These are phyloP conservation scores for Gorsachius goisagi DNA, from an alignment of 2,113 vertebrate genomes.

Conservation along the genomic window DNA sequence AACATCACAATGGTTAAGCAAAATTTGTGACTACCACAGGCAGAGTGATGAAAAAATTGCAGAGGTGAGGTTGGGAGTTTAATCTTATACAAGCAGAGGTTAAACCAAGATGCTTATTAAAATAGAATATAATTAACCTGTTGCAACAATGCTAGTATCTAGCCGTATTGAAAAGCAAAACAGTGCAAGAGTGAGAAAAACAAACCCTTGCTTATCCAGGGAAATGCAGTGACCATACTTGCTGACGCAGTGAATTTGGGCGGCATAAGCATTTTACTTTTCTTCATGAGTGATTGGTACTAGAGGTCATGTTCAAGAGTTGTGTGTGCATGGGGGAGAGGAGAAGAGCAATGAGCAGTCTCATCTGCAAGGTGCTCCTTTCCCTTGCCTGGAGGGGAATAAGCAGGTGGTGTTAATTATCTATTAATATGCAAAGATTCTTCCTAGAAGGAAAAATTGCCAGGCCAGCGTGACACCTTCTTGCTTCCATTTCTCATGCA, in stretches of 20 bases:
- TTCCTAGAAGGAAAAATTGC: not conserved
- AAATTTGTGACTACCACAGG: not conserved
- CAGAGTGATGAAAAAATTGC: not conserved
- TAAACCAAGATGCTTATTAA: slow-evolving; percentile 46
- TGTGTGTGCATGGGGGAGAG: accelerated
- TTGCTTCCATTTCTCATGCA: not conserved
- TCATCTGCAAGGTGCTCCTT: not conserved
- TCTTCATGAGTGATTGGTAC: not conserved
- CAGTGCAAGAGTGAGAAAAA: not conserved
- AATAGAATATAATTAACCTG: slow-evolving; percentile 21
- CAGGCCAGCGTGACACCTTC: accelerated
- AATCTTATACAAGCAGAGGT: slow-evolving; percentile 9
- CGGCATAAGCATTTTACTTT: not conserved
- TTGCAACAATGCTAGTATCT: not conserved
- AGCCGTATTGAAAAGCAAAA: not conserved
- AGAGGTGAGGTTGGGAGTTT: slow-evolving; percentile 4
- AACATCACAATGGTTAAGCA: not conserved
- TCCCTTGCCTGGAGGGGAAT: not conserved
- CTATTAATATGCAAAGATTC: not conserved
- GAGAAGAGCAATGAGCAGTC: not conserved
- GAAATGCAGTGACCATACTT: not conserved
- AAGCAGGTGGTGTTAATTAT: not conserved
- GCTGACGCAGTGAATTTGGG: not conserved
- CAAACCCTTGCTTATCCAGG: not conserved
- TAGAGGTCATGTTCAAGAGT: not conserved